Conservation (phyloP, 2,113 vertebrate genomes). For the Tor tambroides region DNA sequence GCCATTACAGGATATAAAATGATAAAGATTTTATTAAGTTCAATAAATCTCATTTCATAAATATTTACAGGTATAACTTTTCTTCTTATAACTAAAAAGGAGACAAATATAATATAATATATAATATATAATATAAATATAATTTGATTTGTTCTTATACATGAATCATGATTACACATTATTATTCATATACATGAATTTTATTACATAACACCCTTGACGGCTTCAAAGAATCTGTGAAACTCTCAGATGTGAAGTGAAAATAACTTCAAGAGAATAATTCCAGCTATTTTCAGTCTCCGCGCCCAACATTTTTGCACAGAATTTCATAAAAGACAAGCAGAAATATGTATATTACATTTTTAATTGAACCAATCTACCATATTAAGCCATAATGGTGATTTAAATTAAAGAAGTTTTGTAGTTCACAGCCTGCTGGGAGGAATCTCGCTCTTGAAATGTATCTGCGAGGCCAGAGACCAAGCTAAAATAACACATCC, state of each 20-base stretch:
- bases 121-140: too few species aligned
- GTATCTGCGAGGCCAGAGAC: not conserved
- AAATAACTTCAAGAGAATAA: not conserved
- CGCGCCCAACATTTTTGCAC: not conserved
- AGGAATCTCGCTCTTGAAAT: not conserved
- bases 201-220: not conserved
- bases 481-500: constrained; percentile 15
- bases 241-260: not conserved
- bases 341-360: not conserved
- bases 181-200: not conserved
- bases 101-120: not conserved
- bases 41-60: too few species aligned
- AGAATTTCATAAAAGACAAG: not conserved
- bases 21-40: too few species aligned
- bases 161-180: not conserved
- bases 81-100: not conserved
- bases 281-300: not conserved
- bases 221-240: not conserved
- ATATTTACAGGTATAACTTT: not conserved
- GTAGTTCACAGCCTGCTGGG: not conserved
- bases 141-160: not conserved
- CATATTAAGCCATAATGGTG: not conserved
- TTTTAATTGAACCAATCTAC: not conserved
- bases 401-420: not conserved
- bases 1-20: too few species aligned